Base-by-base conservation (phyloP, 2,113 vertebrate genomes). In the Takifugu bimaculatus region DNA sequence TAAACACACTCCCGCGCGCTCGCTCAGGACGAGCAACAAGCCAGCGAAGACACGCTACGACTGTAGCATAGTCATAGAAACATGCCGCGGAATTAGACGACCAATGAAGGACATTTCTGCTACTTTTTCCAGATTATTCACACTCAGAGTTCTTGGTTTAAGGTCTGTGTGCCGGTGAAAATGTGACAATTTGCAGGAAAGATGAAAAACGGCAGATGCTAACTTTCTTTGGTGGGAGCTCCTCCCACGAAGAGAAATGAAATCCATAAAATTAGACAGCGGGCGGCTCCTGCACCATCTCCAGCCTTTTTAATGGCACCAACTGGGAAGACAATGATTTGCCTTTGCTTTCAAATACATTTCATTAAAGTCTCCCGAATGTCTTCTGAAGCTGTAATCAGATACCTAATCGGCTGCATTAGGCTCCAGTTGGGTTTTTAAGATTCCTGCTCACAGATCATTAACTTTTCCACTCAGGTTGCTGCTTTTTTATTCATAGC, bases 331-430 rank as follows among this genome's bases (percentile, higher is more conserved):
- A 27, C 69, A 59, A 20, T 50, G 42, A 54, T 64, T 68, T 76
- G 61, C 65, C 45, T 61, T 52, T 39, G 20, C 26, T 71, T 58
- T 57, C 62, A 60, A 73, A 47, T 15, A 1, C 10, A 60, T 29
- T 7, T 53, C 5, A 60, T 60, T 54, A 63, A 71, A 69, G 44
- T 55, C 25, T 50, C 70, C 5, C 50, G 28, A 74, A 56, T 60
- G 26, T 14, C 44, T 69, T 77, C 81, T 74, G 13, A 58, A 72
- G 70, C 59, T 65, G 26, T 61, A 74, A 79, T 77, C 66, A 70
- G 26, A 63, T 59, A 60, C 50, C 49, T 72, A 54, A 76, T 76
- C 26, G 6, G 7, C 42, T 61, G 44, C 35, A 59, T 72, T 72
- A 54, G 52, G n/a, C 50, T 65, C 70, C 72, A 73, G 45, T 29